Base-by-base conservation (phyloP, 2,113 vertebrate genomes). In the Trematomus loennbergii region DNA sequence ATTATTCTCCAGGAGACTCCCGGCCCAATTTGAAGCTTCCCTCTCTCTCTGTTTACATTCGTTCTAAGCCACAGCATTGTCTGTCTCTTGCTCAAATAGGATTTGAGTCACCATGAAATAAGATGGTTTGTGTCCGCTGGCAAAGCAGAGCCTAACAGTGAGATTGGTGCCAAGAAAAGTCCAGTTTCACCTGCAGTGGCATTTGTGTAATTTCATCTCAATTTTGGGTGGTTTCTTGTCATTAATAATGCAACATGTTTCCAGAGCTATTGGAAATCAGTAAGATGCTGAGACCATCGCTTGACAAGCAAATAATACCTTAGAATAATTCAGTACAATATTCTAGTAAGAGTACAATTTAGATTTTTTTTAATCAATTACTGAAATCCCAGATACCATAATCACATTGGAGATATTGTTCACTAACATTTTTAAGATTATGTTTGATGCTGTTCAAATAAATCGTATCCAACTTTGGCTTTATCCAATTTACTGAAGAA, bases 1-100 rank as follows among this genome's bases (percentile, higher is more conserved):
- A 95, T 95, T 95, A 95, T 94, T 91, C 89, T 94, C 91, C 76
- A 67, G 88, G 89, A 94, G 92, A 90, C 90, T 89, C 79, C 46
- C 36, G 81, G 79, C 85, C 90, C 89, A 88, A 89, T 87, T 89
- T 85, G 79, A 90, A 87, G 79, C 87, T 60, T 80, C 74, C 65
- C 67, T 83, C 62, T 59, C 71, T 75, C 68, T 75, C 60, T 78
- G 84, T 89, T 86, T 92, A 75, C 69, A 75, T 88, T 88, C 77
- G 83, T 83, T 81, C 18, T 77, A 12, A 89, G 78, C 79, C 86
- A 66, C 53, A 33, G 72, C 72, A 79, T 84, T 87, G 88, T 91
- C 88, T 87, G 81, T 81, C 87, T 87, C 60, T 75, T 49, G 57
- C 86, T 88, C 83, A 91, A 91, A 95, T 94, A 92, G 89, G 69